Percentiles rank a stretch among this genome's conserved stretches.
Evolutionary conservation across 2,888 invertebrate species (phyloP).

Genomic region (Cryptophagus acutangulus): DNA sequence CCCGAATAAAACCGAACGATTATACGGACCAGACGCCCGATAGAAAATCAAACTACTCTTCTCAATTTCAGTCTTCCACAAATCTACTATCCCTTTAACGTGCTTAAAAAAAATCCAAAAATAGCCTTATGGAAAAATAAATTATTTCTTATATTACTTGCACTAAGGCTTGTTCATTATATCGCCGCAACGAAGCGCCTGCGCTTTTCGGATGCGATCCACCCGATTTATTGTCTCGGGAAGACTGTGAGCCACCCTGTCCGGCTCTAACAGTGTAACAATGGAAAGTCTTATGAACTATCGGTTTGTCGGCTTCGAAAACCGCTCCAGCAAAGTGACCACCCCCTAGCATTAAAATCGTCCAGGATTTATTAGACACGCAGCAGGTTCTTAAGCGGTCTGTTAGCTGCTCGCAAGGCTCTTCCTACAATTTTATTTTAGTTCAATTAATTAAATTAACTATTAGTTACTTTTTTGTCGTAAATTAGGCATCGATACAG

Average conservation of each 20-base stretch:
- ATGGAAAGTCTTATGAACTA: constrained; percentile 77
- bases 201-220: constrained; percentile 70
- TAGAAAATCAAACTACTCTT: constrained; percentile 69
- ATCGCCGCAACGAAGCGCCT: constrained; percentile 72
- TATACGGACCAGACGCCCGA: constrained; percentile 68
- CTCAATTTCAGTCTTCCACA: constrained; percentile 64
- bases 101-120: constrained; percentile 55
- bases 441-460: not conserved
- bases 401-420: constrained; percentile 23
- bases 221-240: constrained; percentile 56
- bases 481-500: constrained; percentile 69
- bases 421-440: constrained; percentile 24
- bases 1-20: constrained; percentile 67
- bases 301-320: constrained; percentile 53
- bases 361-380: constrained; percentile 53
- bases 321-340: constrained; percentile 77
- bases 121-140: not conserved
- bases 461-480: constrained; percentile 60
- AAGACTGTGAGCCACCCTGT: constrained; percentile 72
- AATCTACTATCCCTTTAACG: constrained; percentile 63
- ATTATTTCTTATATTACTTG: constrained; percentile 59
- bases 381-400: constrained; percentile 35
- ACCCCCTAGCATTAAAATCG: constrained; percentile 76
- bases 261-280: constrained; percentile 79
- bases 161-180: constrained; percentile 70